Conservation (phyloP, 2,113 vertebrate species). For the Myocastor coypus region DNA sequence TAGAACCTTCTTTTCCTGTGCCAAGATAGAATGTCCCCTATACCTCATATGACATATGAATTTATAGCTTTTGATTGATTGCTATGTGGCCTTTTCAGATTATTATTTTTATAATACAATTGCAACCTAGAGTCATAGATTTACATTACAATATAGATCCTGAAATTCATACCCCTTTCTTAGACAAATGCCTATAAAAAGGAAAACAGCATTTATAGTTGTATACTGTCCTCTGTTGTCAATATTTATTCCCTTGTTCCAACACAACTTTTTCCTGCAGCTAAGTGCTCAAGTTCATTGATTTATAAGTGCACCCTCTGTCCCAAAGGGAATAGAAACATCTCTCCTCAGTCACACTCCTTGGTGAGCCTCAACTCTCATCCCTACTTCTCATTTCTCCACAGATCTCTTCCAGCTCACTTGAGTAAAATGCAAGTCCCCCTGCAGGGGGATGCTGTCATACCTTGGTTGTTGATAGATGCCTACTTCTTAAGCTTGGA, state of each 20-base stretch:
- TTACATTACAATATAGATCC: background rate
- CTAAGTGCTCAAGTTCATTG: background rate
- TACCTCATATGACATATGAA: background rate
- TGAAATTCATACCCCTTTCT: background rate
- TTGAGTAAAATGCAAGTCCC: background rate
- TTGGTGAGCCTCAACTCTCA: background rate
- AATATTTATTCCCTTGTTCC: background rate
- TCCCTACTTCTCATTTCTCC: background rate
- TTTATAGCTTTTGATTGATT: background rate
- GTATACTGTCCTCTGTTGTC: background rate
- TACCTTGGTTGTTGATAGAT: background rate
- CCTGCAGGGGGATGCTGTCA: background rate
- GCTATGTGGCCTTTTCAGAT: background rate
- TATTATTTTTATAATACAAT: background rate
- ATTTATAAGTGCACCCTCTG: background rate
- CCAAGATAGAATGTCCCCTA: background rate
- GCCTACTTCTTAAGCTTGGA: background rate
- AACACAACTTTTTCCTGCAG: background rate
- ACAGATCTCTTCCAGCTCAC: background rate
- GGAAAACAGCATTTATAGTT: background rate
- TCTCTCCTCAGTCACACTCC: no score
- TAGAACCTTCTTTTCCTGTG: background rate
- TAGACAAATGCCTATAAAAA: background rate
- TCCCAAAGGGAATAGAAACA: background rate
- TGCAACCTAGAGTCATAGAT: background rate